phyloP scores from a whole-genome alignment of 2,113 vertebrate species.

The Siniperca knerii region DNA sequence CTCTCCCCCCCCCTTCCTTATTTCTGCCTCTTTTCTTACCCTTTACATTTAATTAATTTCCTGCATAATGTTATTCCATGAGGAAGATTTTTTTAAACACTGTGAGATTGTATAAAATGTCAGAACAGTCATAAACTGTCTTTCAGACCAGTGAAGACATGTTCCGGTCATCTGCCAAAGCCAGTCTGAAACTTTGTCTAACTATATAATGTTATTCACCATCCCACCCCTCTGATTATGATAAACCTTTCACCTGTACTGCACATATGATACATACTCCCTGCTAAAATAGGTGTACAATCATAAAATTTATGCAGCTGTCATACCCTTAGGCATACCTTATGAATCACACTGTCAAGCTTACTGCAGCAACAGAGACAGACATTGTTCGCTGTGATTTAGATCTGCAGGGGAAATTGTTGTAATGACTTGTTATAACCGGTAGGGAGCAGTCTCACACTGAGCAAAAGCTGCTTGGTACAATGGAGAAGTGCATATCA shows the following conservation, averaged over 20 bases:
- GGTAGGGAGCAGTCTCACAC: conserved; percentile 51
- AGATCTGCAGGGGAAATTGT: background rate
- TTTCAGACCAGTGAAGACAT: background rate
- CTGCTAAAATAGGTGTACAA: conserved; percentile 11
- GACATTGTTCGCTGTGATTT: background rate
- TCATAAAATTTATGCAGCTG: conserved; percentile 34
- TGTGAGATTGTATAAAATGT: background rate
- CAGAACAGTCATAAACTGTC: background rate
- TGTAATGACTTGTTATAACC: conserved; percentile 40
- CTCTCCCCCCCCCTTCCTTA: too few species aligned
- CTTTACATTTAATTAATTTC: background rate
- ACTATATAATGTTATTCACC: background rate
- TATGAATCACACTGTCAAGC: conserved; percentile 36
- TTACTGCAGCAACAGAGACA: conserved; percentile 3
- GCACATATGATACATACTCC: background rate
- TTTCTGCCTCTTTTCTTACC: background rate
- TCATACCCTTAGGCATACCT: background rate
- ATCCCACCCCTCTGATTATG: background rate
- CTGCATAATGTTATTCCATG: background rate
- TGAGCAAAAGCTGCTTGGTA: conserved; percentile 8
- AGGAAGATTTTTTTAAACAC: background rate
- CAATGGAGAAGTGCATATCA: background rate
- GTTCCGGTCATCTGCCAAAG: background rate
- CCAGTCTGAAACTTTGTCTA: background rate
- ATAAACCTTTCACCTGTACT: background rate